A percentile compares a stretch with the other conserved stretches of the same genome.
Evolutionary conservation across 2,113 vertebrate genomes (phyloP).

Genomic region (Spea bombifrons): DNA sequence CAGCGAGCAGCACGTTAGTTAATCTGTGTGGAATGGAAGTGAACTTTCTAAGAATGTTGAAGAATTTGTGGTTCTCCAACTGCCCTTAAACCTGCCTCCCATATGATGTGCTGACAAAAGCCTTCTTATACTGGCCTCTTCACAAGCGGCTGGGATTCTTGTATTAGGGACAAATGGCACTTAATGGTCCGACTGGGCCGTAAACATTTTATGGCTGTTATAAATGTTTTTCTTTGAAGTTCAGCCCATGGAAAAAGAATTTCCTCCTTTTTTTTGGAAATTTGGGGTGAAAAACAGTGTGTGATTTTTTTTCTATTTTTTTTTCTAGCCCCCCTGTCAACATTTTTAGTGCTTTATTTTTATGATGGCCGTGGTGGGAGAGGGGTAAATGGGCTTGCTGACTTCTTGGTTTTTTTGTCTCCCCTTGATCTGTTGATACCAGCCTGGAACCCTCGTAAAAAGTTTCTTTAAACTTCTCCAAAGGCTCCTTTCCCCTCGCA

Average conservation of each 20-base stretch:
- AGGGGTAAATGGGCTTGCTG: slow-evolving; percentile 33
- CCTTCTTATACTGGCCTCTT: slow-evolving; percentile 30
- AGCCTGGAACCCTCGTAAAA: slow-evolving; percentile 44
- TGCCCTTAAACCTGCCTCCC: slow-evolving; percentile 23
- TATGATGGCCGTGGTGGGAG: slow-evolving; percentile 44
- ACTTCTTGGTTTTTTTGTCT: slow-evolving; percentile 20
- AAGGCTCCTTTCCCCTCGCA: slow-evolving; percentile 35
- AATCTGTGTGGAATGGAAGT: slow-evolving; percentile 22
- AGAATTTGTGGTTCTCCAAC: slow-evolving; percentile 25
- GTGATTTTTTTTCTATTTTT: slow-evolving; percentile 9
- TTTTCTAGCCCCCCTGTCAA: slow-evolving; percentile 8
- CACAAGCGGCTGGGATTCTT: slow-evolving; percentile 35
- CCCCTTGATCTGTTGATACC: slow-evolving; percentile 45
- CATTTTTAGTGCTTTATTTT: slow-evolving; percentile 44
- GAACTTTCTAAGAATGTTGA: slow-evolving; percentile 31
- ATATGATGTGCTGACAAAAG: slow-evolving; percentile 40
- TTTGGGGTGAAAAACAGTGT: slow-evolving; percentile 64
- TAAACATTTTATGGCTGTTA: slow-evolving; percentile 69
- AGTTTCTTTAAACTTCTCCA: slow-evolving; percentile 42
- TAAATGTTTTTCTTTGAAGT: slow-evolving; percentile 70
- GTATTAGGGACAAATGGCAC: slow-evolving; percentile 52
- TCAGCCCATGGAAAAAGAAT: slow-evolving; percentile 60
- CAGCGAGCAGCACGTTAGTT: no score
- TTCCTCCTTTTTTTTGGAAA: slow-evolving; percentile 69
- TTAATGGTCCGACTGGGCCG: slow-evolving; percentile 61